These are phyloP conservation scores for Cassiopea xamachana DNA, from an alignment of 30 jellyfish, hydroid and myxozoan species.

Conservation along the genomic window DNA sequence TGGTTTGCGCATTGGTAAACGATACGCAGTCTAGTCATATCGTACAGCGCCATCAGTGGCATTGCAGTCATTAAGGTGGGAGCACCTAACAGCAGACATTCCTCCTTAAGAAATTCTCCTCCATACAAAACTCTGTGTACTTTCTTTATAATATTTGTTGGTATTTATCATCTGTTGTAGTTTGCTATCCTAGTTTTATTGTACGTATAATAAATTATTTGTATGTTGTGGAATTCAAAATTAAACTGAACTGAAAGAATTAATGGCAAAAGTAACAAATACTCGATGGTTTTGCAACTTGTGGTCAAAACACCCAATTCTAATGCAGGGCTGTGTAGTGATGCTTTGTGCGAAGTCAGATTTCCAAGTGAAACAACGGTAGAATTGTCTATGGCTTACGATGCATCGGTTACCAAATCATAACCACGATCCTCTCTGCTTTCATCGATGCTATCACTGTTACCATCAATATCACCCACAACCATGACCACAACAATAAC, in stretches of 20 bases:
- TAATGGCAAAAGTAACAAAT: background rate
- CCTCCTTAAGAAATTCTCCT: too few species aligned
- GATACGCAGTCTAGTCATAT: background rate
- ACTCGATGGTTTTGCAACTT: slow-evolving; percentile 11
- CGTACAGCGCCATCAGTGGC: slow-evolving; percentile 10
- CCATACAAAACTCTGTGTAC: too few species aligned
- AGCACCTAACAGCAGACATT: too few species aligned
- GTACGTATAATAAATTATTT: background rate
- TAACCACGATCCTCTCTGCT: too few species aligned
- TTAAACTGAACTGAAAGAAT: too few species aligned
- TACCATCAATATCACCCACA: too few species aligned
- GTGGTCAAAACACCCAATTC: slow-evolving; percentile 7
- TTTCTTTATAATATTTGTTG: too few species aligned
- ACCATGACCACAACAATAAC: too few species aligned
- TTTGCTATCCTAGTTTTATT: background rate
- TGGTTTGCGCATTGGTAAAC: background rate
- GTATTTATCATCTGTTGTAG: background rate
- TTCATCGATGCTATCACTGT: too few species aligned
- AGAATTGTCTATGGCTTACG: too few species aligned
- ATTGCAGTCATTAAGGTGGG: background rate
- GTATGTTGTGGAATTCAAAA: too few species aligned
- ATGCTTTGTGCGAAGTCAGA: background rate
- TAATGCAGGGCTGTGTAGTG: background rate
- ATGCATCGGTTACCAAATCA: too few species aligned
- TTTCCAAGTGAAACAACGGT: background rate